These are phyloP conservation scores for Vanessa cardui DNA, from an alignment of 2,888 invertebrate species.

Conservation along the genomic window DNA sequence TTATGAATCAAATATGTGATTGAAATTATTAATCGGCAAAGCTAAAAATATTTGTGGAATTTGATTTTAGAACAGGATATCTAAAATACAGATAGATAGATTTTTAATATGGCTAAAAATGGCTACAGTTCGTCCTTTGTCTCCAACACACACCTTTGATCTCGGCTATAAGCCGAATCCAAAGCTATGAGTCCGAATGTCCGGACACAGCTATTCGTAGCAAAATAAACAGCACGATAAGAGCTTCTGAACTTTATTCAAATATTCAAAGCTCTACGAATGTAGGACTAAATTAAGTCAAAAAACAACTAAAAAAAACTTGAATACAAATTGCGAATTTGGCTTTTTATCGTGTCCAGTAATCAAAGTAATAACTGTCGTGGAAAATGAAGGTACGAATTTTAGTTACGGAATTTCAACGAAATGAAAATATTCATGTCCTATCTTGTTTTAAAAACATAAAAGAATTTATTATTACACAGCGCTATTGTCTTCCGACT, in stretches of 20 bases:
- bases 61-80: too few species aligned
- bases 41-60: too few species aligned
- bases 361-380: conserved; percentile 34
- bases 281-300: conserved; percentile 11
- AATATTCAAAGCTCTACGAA: conserved; percentile 8
- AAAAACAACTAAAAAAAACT: conserved; percentile 12
- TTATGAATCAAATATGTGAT: too few species aligned
- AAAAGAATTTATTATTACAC: background rate
- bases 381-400: conserved; percentile 36
- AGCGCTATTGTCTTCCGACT: background rate
- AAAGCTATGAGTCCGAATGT: background rate
- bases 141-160: too few species aligned
- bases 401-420: conserved; percentile 20
- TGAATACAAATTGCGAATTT: conserved; percentile 16
- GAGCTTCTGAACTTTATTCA: background rate
- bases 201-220: background rate
- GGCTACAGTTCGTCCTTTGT: too few species aligned
- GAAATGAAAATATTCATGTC: conserved; percentile 22
- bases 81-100: too few species aligned
- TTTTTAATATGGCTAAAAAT: too few species aligned
- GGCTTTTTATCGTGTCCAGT: conserved; percentile 18
- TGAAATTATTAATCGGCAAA: too few species aligned
- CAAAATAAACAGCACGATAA: background rate
- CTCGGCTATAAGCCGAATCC: too few species aligned
- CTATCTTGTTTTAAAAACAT: conserved; percentile 4